Conservation (phyloP, 2,888 invertebrate genomes). For the Abrostola tripartita region DNA sequence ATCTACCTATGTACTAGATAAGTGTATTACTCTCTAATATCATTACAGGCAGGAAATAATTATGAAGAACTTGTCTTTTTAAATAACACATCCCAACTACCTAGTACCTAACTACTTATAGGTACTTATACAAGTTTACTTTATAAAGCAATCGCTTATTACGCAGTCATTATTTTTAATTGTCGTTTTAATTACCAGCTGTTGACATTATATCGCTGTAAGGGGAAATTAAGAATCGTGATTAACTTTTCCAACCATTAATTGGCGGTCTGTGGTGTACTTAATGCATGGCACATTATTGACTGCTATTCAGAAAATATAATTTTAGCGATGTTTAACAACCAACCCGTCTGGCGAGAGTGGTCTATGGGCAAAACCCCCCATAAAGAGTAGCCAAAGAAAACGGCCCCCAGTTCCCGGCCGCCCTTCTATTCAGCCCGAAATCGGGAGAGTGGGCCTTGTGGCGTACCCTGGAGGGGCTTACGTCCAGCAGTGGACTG, state of each 20-base stretch:
- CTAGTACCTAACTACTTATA: not conserved
- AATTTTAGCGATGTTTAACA: too few relatives aligned
- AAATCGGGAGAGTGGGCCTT: too few relatives aligned
- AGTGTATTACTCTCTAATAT: not conserved
- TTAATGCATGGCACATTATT: not conserved
- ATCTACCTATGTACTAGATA: not conserved
- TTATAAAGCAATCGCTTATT: not conserved
- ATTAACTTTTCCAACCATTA: not conserved
- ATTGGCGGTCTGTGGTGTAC: not conserved
- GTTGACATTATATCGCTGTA: not conserved
- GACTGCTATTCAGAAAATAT: not conserved
- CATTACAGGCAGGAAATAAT: constrained; percentile 1
- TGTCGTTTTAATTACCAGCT: constrained; percentile 1
- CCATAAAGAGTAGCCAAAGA: too few relatives aligned
- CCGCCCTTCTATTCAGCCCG: too few relatives aligned
- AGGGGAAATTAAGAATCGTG: constrained; percentile 2
- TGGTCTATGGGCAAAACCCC: too few relatives aligned
- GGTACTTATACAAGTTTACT: not conserved
- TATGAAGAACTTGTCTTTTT: not conserved
- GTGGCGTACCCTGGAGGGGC: too few relatives aligned
- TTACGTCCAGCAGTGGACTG: too few relatives aligned
- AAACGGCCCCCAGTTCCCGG: too few relatives aligned
- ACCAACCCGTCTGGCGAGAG: too few relatives aligned
- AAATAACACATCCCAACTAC: not conserved
- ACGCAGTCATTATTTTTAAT: constrained; percentile 26